Evolutionary conservation across 2,888 invertebrate species (phyloP), one percentile per base, ranked within the genome.

Genomic region (Lumbricus terrestris): DNA sequence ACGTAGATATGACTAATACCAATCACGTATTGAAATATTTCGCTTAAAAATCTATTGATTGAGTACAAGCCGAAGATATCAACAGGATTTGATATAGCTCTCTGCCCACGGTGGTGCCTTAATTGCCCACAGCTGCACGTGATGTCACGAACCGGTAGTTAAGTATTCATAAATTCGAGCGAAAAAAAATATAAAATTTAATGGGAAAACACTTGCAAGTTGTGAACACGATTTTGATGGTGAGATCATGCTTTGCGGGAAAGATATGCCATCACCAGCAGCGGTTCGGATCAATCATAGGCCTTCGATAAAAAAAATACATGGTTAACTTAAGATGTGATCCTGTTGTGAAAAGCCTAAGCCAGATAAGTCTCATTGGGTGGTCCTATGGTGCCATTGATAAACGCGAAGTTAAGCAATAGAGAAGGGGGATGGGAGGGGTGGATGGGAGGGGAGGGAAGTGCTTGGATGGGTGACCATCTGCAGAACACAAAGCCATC

Each of bases 51-150:
- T 85, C 85, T 85, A 85, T 85, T 37, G 85, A 85, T 35, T 33
- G 85, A 85, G 23, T 85, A 23, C 85, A 16, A 20, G 85, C 37
- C 85, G 16, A 85, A 85, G 85, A 85, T 13, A 85, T 85, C 85
- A 85, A 85, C 34, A 85, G 85, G 34, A n/a, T 37, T 34, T 85
- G 29, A 69, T n/a, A 69, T 11, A 69, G 69, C n/a, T n/a, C n/a
- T 37, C 16, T 37, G 35, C 85, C 85, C 23, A 37, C 85, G 20
- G 85, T 33, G 20, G 85, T 33, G 37, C 34, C 85, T 85, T 85
- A 85, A 85, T 85, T 35, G 85, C 35, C 16, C 34, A 85, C 85
- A 85, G 85, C 85, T 85, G 85, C 37, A 85, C 85, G 85, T 69
- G 69, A 69, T n/a, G 69, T 69, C 69, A 69, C 69, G 69, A 34